Conservation (phyloP, 2,797 vertebrate species). For the Mus spretus region DNA sequence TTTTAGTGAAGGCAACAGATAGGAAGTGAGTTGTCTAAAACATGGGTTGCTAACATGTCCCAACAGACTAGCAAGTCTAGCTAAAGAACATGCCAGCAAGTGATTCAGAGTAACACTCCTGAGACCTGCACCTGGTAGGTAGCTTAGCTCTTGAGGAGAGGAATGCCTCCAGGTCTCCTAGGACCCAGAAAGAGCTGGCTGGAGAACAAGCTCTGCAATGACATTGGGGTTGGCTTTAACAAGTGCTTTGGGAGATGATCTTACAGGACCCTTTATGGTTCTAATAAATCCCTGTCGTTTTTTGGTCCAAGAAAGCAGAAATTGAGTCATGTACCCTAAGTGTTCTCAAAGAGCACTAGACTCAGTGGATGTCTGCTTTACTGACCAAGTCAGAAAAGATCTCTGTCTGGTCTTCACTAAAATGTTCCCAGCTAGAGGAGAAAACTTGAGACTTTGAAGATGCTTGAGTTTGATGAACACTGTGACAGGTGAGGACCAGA, state of each 20-base stretch:
- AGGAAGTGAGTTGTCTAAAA: neutral
- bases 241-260: conserved; percentile 7
- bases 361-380: neutral
- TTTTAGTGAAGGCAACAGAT: neutral
- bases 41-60: neutral
- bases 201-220: neutral
- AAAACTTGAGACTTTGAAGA: conserved; percentile 41
- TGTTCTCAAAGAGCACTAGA: neutral
- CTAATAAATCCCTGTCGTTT: neutral
- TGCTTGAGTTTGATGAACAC: neutral
- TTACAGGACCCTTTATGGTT: conserved; percentile 19
- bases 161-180: neutral
- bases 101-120: neutral
- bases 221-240: neutral
- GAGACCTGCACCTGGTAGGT: neutral
- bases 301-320: neutral
- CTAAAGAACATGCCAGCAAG: neutral
- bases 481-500: neutral
- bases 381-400: neutral
- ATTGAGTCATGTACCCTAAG: neutral
- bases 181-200: conserved; percentile 34
- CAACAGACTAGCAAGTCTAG: neutral
- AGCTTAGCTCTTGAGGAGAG: neutral
- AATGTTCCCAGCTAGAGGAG: neutral
- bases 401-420: neutral